phyloP scores from a whole-genome alignment of 2,113 vertebrate genomes.

The Lucifuga dentata region DNA sequence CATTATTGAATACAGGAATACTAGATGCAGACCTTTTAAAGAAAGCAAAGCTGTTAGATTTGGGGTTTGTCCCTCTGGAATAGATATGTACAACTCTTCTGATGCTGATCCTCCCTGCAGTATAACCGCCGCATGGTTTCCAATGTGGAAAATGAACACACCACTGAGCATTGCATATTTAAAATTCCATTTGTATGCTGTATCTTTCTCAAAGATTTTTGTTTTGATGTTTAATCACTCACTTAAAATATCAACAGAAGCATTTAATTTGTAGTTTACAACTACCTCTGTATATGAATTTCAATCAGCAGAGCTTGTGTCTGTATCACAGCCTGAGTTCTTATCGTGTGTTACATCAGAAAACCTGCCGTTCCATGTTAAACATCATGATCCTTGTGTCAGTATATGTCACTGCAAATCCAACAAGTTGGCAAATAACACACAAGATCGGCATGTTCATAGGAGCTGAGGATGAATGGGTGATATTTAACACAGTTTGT shows the following conservation, averaged over 20 bases:
- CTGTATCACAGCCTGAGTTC: conserved; percentile 19
- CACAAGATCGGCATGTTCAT: conserved; percentile 46
- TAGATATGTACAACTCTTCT: neutral
- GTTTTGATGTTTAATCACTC: neutral
- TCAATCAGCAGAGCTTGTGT: too few species aligned
- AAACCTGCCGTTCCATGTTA: conserved; percentile 43
- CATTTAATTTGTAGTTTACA: too few species aligned
- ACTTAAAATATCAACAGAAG: neutral
- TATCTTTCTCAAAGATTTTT: neutral
- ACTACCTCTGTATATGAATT: too few species aligned
- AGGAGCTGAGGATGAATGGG: neutral
- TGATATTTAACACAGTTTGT: neutral
- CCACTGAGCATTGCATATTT: neutral
- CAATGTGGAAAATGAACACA: neutral
- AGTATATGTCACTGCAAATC: conserved; percentile 32
- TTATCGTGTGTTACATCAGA: conserved; percentile 42
- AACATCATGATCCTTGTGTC: conserved; percentile 53
- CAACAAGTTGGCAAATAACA: conserved; percentile 65
- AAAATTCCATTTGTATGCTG: neutral
- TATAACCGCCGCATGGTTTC: neutral
- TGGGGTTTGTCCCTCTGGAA: neutral
- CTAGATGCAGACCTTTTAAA: neutral
- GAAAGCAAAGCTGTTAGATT: neutral
- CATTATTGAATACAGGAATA: conserved; percentile 1
- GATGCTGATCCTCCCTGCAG: neutral